phyloP scores from a whole-genome alignment of 2,888 invertebrate genomes.

The Caenorhabditis sulstoni region DNA sequence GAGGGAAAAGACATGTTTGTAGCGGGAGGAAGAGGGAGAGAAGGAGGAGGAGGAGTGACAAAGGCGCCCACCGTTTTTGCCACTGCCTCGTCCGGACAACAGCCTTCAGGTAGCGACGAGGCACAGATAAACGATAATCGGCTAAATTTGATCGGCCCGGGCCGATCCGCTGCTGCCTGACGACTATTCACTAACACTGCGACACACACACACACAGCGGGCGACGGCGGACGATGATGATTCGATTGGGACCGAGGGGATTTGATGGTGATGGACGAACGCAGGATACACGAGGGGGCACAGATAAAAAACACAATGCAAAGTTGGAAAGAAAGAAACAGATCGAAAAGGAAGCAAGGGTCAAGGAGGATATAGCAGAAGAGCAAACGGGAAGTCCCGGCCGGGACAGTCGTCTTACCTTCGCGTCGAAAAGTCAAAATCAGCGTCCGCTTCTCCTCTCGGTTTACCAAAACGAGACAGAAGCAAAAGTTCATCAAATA shows the following conservation, averaged over 20 bases:
- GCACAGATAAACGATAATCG: constrained; percentile 58
- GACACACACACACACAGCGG: constrained; percentile 6
- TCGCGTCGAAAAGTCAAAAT: neutral
- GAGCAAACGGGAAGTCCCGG: too few species aligned
- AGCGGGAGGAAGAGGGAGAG: constrained; percentile 25
- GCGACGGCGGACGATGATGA: constrained; percentile 19
- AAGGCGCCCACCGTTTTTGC: constrained; percentile 22
- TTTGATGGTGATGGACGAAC: constrained; percentile 22
- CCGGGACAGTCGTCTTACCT: too few species aligned
- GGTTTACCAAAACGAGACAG: neutral
- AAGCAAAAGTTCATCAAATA: constrained; percentile 49
- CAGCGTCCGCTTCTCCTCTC: neutral
- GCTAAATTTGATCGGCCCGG: constrained; percentile 54
- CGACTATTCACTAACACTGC: constrained; percentile 31
- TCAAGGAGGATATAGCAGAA: too few species aligned
- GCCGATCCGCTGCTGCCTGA: constrained; percentile 18
- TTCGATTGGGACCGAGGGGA: constrained; percentile 25
- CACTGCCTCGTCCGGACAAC: constrained; percentile 3
- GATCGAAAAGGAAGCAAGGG: neutral
- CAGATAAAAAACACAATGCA: constrained; percentile 10
- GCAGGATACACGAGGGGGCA: neutral
- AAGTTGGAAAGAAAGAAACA: constrained; percentile 1
- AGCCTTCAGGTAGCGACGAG: constrained; percentile 30
- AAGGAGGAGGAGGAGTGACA: constrained; percentile 25
- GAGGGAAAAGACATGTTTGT: constrained; percentile 46